Evolutionary conservation across 1,140 invertebrate species (phyloP).

Genomic region (Plutomurus gul): DNA sequence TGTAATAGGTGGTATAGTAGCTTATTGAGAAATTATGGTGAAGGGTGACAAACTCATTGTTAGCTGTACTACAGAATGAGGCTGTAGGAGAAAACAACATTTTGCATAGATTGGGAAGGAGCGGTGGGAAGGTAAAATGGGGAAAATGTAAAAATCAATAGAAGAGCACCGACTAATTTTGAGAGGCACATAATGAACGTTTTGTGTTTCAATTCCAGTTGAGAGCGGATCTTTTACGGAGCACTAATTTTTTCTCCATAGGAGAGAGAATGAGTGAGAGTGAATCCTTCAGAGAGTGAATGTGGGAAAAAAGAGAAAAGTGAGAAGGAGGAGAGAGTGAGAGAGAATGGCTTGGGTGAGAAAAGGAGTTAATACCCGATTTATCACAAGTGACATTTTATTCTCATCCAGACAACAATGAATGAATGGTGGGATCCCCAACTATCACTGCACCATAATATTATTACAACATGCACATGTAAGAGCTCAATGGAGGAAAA

Average conservation of each 20-base stretch:
- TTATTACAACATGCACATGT: slow-evolving; percentile 25
- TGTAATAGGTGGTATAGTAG: not conserved
- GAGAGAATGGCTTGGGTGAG: slow-evolving; percentile 28
- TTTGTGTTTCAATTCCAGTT: slow-evolving; percentile 32
- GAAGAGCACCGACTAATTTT: slow-evolving; percentile 26
- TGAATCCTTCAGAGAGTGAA: not conserved
- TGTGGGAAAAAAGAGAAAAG: slow-evolving; percentile 21
- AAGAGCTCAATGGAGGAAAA: not conserved
- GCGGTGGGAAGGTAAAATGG: not conserved
- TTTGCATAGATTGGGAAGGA: not conserved
- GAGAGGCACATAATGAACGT: slow-evolving; percentile 36
- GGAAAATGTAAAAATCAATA: slow-evolving; percentile 21
- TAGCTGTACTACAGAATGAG: not conserved
- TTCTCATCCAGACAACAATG: slow-evolving; percentile 21
- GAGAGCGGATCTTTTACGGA: slow-evolving; percentile 1
- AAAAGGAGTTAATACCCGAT: slow-evolving; percentile 36
- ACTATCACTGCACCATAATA: slow-evolving; percentile 4
- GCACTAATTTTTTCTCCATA: slow-evolving; percentile 4
- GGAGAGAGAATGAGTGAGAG: slow-evolving; percentile 1
- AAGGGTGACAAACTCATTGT: not conserved
- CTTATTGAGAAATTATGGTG: not conserved
- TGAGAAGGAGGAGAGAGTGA: slow-evolving; percentile 11
- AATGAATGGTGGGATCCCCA: slow-evolving; percentile 13
- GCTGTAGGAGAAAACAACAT: not conserved
- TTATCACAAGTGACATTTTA: slow-evolving; percentile 42